phyloP scores from a whole-genome alignment of 2,797 vertebrate genomes.

The Taenioides sp. region DNA sequence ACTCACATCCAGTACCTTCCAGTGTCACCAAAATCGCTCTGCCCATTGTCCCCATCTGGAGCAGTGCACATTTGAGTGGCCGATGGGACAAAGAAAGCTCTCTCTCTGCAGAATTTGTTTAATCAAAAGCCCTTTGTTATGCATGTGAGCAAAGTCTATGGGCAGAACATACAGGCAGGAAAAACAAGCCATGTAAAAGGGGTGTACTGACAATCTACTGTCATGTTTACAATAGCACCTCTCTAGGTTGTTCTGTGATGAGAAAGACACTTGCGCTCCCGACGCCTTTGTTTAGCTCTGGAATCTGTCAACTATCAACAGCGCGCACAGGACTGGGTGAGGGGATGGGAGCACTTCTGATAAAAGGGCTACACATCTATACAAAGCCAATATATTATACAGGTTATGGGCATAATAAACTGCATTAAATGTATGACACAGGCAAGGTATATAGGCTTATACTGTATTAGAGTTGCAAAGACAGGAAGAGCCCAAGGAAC shows the following conservation, averaged over 20 bases:
- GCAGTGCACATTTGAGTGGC: constrained; percentile 56
- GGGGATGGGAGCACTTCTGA: constrained; percentile 14
- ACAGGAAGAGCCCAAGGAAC: neutral
- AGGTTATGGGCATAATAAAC: neutral
- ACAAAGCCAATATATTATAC: neutral
- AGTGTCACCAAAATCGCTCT: constrained; percentile 47
- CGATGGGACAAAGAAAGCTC: constrained; percentile 65
- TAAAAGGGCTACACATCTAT: constrained; percentile 6
- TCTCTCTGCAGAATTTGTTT: constrained; percentile 67
- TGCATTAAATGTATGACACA: neutral
- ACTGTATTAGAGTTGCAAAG: neutral
- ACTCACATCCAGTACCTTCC: constrained; percentile 59
- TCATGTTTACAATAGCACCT: constrained; percentile 76
- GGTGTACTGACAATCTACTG: constrained; percentile 64
- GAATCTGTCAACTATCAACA: constrained; percentile 65
- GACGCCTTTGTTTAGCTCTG: constrained; percentile 58
- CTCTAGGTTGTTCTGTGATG: constrained; percentile 73
- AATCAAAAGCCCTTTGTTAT: constrained; percentile 71
- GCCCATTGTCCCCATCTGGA: constrained; percentile 56
- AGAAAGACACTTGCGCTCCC: constrained; percentile 56
- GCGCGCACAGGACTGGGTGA: constrained; percentile 15
- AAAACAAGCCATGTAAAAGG: constrained; percentile 58
- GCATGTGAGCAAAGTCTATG: constrained; percentile 46
- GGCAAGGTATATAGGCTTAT: neutral
- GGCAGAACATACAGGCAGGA: constrained; percentile 55